phyloP scores from a whole-genome alignment of 2,797 vertebrate species.

The Acomys russatus region DNA sequence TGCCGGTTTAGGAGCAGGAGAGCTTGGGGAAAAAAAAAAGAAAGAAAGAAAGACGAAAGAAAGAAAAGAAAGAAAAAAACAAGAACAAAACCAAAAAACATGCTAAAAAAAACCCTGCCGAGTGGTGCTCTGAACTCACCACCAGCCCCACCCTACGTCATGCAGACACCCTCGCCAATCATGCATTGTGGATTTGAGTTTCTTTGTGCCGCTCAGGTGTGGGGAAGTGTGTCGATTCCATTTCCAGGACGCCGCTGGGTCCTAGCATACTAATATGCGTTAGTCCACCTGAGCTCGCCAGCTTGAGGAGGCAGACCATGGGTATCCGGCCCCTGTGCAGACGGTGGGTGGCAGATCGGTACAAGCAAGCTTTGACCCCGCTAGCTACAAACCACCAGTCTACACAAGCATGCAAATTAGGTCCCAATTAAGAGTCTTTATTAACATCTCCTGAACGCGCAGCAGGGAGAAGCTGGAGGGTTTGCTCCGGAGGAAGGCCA shows the following conservation, averaged over 20 bases:
- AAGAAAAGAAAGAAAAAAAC: no score
- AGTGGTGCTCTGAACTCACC: neutral
- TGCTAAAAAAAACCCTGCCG: slow-evolving; percentile 19
- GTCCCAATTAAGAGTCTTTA: slow-evolving; percentile 63
- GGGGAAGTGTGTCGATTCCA: slow-evolving; percentile 3
- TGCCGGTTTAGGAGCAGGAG: slow-evolving; percentile 38
- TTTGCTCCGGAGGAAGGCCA: slow-evolving; percentile 54
- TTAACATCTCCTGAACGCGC: slow-evolving; percentile 60
- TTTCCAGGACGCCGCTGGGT: slow-evolving; percentile 33
- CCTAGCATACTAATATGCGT: neutral
- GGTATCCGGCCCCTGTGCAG: neutral
- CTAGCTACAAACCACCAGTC: slow-evolving; percentile 61
- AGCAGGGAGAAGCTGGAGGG: slow-evolving; percentile 25
- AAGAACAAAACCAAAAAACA: no score
- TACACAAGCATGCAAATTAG: slow-evolving; percentile 73
- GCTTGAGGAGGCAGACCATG: neutral
- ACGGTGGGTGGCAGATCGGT: neutral
- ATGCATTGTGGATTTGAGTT: neutral
- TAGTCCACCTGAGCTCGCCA: neutral
- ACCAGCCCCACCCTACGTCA: neutral
- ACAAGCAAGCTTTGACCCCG: slow-evolving; percentile 30
- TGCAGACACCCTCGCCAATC: neutral
- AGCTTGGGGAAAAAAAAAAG: slow-evolving; percentile 50
- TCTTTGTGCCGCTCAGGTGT: slow-evolving; percentile 75
- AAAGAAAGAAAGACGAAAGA: no score